Evolutionary conservation across 2,888 invertebrate species (phyloP).

Genomic region (Maniola hyperantus): DNA sequence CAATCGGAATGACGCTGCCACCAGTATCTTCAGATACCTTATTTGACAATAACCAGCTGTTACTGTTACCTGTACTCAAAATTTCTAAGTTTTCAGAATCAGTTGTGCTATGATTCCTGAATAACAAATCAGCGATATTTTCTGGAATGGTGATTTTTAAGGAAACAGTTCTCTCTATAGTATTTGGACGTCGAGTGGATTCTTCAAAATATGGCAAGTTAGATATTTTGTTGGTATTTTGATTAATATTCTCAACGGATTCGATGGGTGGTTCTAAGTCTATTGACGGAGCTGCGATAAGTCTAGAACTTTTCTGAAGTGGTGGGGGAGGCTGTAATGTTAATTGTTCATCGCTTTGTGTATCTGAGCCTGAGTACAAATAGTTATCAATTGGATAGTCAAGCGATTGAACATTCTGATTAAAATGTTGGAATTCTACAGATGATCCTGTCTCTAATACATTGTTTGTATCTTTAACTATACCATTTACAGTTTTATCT

Average conservation of each 20-base stretch:
- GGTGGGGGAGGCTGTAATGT: constrained; percentile 53
- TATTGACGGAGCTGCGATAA: constrained; percentile 56
- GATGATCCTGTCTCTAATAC: constrained; percentile 60
- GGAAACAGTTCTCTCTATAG: constrained; percentile 74
- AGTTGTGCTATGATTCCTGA: constrained; percentile 59
- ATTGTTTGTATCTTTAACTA: constrained; percentile 67
- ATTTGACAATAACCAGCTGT: constrained; percentile 70
- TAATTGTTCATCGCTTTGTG: constrained; percentile 60
- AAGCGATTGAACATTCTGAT: constrained; percentile 28
- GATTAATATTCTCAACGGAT: constrained; percentile 43
- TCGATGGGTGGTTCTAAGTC: constrained; percentile 64
- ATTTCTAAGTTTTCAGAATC: constrained; percentile 70
- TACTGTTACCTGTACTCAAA: constrained; percentile 72
- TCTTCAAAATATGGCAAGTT: constrained; percentile 68
- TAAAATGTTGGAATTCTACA: constrained; percentile 50
- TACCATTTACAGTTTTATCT: constrained; percentile 67
- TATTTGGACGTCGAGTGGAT: constrained; percentile 57
- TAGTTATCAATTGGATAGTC: constrained; percentile 52
- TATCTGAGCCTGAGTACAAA: constrained; percentile 48
- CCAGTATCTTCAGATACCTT: constrained; percentile 49
- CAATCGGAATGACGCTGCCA: constrained; percentile 65
- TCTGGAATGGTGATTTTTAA: constrained; percentile 76
- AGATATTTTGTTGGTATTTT: constrained; percentile 57
- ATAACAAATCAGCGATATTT: constrained; percentile 68
- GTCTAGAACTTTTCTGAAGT: constrained; percentile 53